A percentile compares a stretch with the other conserved stretches of the same genome.
phyloP scores from a whole-genome alignment of 2,797 vertebrate genomes.

The Sebastes taczanowskii region DNA sequence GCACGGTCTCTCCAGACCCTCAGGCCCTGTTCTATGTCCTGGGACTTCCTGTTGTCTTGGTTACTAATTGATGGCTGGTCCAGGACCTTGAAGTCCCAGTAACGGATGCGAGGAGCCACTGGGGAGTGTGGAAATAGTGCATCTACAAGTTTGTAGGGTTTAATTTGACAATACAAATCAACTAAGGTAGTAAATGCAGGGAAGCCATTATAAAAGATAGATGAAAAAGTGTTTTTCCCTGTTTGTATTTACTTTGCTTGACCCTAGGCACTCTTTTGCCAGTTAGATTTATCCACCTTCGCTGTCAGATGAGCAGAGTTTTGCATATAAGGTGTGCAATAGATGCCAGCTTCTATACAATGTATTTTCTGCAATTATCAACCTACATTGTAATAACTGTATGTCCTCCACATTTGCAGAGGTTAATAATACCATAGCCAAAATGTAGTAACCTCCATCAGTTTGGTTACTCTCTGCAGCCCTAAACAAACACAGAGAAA shows the following conservation, averaged over 20 bases:
- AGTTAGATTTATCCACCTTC: background rate
- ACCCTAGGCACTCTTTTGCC: background rate
- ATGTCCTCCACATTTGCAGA: background rate
- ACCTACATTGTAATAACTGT: background rate
- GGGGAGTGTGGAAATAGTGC: background rate
- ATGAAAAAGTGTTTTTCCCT: background rate
- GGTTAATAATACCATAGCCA: background rate
- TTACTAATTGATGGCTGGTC: constrained; percentile 58
- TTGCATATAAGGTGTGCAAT: background rate
- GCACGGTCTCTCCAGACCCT: constrained; percentile 26
- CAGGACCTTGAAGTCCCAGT: constrained; percentile 23
- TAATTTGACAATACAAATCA: background rate
- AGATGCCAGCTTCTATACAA: background rate
- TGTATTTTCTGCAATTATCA: background rate
- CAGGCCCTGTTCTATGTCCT: constrained; percentile 47
- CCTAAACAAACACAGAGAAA: background rate
- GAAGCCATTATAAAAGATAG: background rate
- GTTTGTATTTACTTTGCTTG: background rate
- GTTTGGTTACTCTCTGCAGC: background rate
- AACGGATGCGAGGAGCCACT: background rate
- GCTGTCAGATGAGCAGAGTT: background rate
- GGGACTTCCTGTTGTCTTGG: constrained; percentile 46
- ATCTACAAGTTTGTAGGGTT: background rate
- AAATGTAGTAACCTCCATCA: background rate
- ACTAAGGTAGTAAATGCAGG: background rate